phyloP scores from a whole-genome alignment of 2,888 invertebrate species.

The Macrophya alboannulata region DNA sequence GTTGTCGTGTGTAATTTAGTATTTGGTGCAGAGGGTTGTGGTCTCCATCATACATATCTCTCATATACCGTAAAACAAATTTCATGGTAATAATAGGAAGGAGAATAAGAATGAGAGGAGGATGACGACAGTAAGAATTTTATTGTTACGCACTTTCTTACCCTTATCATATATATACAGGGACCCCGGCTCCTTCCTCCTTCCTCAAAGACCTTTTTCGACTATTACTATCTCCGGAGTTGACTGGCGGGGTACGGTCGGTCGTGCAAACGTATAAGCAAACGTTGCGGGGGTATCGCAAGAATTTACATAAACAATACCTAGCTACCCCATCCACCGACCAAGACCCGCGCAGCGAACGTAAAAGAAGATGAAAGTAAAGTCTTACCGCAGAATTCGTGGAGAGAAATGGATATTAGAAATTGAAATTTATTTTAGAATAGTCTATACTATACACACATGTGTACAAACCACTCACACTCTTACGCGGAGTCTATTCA shows the following conservation, averaged over 20 bases:
- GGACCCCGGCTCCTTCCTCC: slow-evolving; percentile 63
- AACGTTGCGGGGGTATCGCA: slow-evolving; percentile 5
- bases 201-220: slow-evolving; percentile 23
- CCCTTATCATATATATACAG: slow-evolving; percentile 42
- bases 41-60: not conserved
- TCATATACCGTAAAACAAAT: slow-evolving; percentile 36
- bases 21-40: not conserved
- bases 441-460: not conserved
- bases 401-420: slow-evolving; percentile 15
- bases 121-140: slow-evolving; percentile 53
- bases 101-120: not conserved
- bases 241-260: slow-evolving; percentile 3
- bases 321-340: not conserved
- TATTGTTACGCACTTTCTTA: slow-evolving; percentile 48
- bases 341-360: slow-evolving; percentile 16
- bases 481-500: not conserved
- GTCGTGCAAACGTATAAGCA: slow-evolving; percentile 41
- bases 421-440: slow-evolving; percentile 9
- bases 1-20: not conserved
- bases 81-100: slow-evolving; percentile 44
- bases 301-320: slow-evolving; percentile 42
- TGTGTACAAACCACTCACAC: not conserved
- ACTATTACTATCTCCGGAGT: slow-evolving; percentile 9
- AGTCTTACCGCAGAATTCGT: not conserved
- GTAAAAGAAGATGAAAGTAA: slow-evolving; percentile 32